These are phyloP conservation scores for Ceuthmochares aereus DNA, from an alignment of 2,113 vertebrate species.

Conservation along the genomic window DNA sequence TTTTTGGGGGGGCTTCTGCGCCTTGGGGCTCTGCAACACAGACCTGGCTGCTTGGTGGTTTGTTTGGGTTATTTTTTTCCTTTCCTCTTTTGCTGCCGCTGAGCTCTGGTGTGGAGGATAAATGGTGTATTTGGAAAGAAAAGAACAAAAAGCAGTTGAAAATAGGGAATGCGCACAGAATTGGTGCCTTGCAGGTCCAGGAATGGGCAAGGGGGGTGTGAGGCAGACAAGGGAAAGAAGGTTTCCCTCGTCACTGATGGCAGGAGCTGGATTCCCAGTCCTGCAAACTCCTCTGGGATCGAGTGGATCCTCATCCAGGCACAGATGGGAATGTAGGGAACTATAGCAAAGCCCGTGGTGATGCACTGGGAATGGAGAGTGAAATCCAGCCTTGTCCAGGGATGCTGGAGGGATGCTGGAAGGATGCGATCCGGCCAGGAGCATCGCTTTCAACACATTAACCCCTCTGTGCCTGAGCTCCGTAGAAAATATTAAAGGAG, in stretches of 20 bases:
- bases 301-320: neutral
- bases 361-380: neutral
- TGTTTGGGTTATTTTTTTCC: neutral
- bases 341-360: fast-evolving
- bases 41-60: neutral
- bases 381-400: neutral
- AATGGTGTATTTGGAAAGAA: neutral
- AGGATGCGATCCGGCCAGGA: neutral
- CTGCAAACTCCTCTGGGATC: neutral
- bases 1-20: neutral
- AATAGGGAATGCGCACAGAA: neutral
- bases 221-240: neutral
- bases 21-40: neutral
- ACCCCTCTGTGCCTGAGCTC: neutral
- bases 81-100: neutral
- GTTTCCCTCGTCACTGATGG: neutral
- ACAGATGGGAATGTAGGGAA: fast-evolving
- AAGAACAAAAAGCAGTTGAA: neutral
- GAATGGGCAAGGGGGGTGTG: neutral
- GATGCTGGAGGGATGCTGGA: neutral
- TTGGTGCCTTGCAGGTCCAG: fast-evolving
- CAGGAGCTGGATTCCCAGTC: neutral
- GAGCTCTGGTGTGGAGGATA: neutral
- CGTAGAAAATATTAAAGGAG: neutral
- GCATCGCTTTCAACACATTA: neutral